phyloP scores from a whole-genome alignment of 2,797 vertebrate genomes.

The Cyclura pinguis region DNA sequence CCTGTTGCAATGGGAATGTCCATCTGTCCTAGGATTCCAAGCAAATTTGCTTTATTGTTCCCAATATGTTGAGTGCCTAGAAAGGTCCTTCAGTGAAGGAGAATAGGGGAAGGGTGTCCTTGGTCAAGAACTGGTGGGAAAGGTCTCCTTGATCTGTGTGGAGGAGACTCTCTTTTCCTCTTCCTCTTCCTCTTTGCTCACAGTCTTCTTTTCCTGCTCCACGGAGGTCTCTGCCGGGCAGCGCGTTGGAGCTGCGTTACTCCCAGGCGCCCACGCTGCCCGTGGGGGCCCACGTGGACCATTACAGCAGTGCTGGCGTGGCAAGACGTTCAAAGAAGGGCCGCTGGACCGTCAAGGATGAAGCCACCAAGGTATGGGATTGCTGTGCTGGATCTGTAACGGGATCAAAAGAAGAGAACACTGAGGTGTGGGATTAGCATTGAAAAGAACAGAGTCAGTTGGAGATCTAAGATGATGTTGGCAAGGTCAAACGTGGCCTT shows the following conservation, averaged over 20 bases:
- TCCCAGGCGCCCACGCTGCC: constrained; percentile 80
- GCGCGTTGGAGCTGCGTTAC: constrained; percentile 90
- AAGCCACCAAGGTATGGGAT: constrained; percentile 83
- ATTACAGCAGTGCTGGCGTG: constrained; percentile 85
- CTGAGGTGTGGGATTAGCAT: neutral
- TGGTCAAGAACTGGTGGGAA: neutral
- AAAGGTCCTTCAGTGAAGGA: neutral
- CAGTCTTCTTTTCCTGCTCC: constrained; percentile 33
- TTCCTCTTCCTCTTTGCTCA: constrained; percentile 29
- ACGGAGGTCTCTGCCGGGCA: constrained; percentile 89
- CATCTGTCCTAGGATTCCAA: neutral
- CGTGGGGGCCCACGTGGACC: constrained; percentile 83
- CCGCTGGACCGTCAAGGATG: constrained; percentile 90
- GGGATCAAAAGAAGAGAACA: neutral
- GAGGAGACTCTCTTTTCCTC: neutral
- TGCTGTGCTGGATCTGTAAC: neutral
- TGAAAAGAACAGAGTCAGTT: neutral
- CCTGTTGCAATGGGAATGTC: neutral
- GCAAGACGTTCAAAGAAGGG: constrained; percentile 83
- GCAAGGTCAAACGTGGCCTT: neutral
- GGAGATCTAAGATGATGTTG: neutral
- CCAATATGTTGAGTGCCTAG: neutral
- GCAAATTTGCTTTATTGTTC: neutral
- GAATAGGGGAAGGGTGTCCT: neutral
- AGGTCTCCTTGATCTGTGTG: neutral